Base-by-base conservation (phyloP, 1,140 invertebrate species). In the Atta colombica region DNA sequence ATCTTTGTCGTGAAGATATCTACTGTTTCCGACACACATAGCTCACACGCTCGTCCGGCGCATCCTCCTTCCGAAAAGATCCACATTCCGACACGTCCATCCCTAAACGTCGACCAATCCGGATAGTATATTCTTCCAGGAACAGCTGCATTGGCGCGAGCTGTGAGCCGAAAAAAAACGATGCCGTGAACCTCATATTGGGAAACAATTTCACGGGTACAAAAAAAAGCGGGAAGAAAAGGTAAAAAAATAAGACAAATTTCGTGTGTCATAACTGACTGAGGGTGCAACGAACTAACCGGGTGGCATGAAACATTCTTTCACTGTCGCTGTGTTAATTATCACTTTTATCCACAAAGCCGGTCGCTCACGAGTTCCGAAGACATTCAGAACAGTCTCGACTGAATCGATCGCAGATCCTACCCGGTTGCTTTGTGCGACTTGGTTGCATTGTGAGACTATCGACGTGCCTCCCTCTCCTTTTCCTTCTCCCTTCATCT, bases 221-320 rank as follows among this genome's bases (percentile, higher is more conserved):
- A 18, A 53, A 72, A 84, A 84, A 72, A 66, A 89, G 69, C 35
- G 60, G 55, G 1, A 72, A 68, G 35, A 12, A 45, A 45, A 12
- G 5, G n/a, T 21, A 45, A 51, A 53, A 77, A 58, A 55, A 45
- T 21, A 68, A 18, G 1, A 25, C 49, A 3, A 71, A 69, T 71
- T 55, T 28, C 28, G 77, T 16, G 87, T 89, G 88, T 89, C 77
- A 86, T 89, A 89, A 89, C 87, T 81, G 75, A 63, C 77, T 51
- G 25, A 51, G 65, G 39, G 88, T 90, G 74, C 88, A 77, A 89
- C 68, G 88, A 90, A 89, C 89, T 86, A 87, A 14, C 51, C 58
- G 74, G 51, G 60, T 75, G 65, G 80, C 71, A 65, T 45, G 75
- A 63, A 28, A 89, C 88, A 80, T 89, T 87, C 58, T 68, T 80